A percentile compares a stretch with the other conserved stretches of the same genome.
Conservation (phyloP, 1,140 invertebrate genomes). For the Philopotamus ludificatus region DNA sequence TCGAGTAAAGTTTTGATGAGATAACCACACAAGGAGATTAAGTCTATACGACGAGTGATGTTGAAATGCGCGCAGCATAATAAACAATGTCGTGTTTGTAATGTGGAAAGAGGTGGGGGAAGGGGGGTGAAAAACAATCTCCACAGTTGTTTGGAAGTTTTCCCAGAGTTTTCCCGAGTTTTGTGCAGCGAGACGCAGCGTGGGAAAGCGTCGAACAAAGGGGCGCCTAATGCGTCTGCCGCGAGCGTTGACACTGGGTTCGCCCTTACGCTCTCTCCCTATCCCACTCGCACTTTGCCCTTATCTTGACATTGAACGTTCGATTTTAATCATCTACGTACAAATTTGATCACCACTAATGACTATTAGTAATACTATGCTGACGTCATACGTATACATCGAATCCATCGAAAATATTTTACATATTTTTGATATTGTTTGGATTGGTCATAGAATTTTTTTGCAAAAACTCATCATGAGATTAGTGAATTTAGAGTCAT, state of each 20-base stretch:
- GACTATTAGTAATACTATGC: too few relatives aligned
- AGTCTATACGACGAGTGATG: not conserved
- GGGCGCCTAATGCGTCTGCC: slow-evolving; percentile 27
- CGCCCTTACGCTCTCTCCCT: slow-evolving; percentile 6
- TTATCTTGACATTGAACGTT: not conserved
- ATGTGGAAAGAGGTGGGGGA: not conserved
- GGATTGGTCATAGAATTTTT: too few relatives aligned
- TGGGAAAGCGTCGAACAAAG: slow-evolving; percentile 26
- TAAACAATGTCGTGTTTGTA: not conserved
- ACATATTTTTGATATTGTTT: too few relatives aligned
- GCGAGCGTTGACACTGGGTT: slow-evolving; percentile 24
- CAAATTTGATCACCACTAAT: too few relatives aligned
- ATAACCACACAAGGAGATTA: too few relatives aligned
- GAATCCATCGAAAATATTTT: too few relatives aligned
- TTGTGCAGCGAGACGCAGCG: slow-evolving; percentile 19
- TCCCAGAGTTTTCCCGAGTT: slow-evolving; percentile 18
- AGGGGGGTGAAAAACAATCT: not conserved
- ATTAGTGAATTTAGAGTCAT: too few relatives aligned
- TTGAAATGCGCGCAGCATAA: not conserved
- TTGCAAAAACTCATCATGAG: too few relatives aligned
- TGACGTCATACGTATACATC: too few relatives aligned
- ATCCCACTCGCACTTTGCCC: not conserved
- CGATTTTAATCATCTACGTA: too few relatives aligned
- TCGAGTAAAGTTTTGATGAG: too few relatives aligned
- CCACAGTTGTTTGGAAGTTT: slow-evolving; percentile 2